Evolutionary conservation across 37 sponge, comb jelly and placozoan genomes (phyloP).

Genomic region (Eunapius fragilis): DNA sequence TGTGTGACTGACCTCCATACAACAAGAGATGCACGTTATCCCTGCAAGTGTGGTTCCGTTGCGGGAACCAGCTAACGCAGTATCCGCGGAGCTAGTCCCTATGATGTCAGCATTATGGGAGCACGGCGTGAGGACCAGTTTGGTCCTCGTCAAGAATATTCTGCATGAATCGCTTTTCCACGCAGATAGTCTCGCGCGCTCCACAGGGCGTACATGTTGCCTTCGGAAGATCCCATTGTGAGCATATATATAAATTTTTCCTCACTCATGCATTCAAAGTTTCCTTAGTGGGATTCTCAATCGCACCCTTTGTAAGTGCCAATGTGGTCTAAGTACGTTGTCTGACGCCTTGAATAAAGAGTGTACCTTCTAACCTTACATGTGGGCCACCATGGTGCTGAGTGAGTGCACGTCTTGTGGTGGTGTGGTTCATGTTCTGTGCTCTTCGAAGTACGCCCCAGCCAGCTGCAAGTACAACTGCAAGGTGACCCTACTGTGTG

Average conservation of each 20-base stretch:
- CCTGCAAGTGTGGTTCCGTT: background rate
- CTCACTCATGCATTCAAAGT: too few species aligned
- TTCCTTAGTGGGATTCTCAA: too few species aligned
- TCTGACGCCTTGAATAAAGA: too few species aligned
- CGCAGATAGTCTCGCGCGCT: slow-evolving; percentile 32
- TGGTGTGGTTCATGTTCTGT: slow-evolving; percentile 6
- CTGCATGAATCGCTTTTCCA: background rate
- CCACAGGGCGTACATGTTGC: slow-evolving; percentile 26
- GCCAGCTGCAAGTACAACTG: slow-evolving; percentile 37
- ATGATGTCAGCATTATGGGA: background rate
- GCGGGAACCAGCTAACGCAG: slow-evolving; percentile 1
- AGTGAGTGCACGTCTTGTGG: slow-evolving; percentile 29
- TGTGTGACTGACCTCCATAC: too few species aligned
- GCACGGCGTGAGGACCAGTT: background rate
- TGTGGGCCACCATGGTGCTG: background rate
- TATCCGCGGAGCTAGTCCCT: slow-evolving; percentile 2
- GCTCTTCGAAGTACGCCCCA: background rate
- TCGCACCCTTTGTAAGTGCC: too few species aligned
- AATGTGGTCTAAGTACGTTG: too few species aligned
- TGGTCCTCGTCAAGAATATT: slow-evolving; percentile 16
- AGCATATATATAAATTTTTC: too few species aligned
- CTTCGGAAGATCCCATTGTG: slow-evolving; percentile 44
- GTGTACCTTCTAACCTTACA: too few species aligned
- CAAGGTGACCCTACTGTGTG: slow-evolving; percentile 47
- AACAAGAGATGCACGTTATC: too few species aligned